Evolutionary conservation across 2,797 vertebrate species (phyloP).

Genomic region (Taenioides sp.): DNA sequence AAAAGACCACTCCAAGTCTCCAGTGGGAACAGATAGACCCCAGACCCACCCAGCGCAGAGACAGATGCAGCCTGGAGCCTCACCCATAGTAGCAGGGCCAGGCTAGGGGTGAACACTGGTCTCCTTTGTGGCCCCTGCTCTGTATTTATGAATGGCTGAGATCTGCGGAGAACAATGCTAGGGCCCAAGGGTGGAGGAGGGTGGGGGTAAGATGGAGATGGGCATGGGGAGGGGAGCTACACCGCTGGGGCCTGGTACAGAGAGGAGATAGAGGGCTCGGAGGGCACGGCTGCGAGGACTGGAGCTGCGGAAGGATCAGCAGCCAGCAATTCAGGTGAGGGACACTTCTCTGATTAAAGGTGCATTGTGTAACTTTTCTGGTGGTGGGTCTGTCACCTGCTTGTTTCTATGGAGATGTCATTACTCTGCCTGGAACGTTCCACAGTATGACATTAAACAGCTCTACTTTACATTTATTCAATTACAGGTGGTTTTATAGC

Average conservation of each 20-base stretch:
- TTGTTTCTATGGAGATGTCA: too few relatives aligned
- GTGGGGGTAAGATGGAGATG: slow-evolving; percentile 57
- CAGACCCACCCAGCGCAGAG: slow-evolving; percentile 51
- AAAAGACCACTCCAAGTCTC: slow-evolving; percentile 41
- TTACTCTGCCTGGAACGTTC: too few relatives aligned
- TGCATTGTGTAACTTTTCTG: too few relatives aligned
- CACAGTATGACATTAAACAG: too few relatives aligned
- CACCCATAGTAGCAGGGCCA: slow-evolving; percentile 49
- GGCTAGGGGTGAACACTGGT: slow-evolving; percentile 73
- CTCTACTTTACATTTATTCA: too few relatives aligned
- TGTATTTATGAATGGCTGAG: slow-evolving; percentile 80
- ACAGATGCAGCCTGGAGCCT: slow-evolving; percentile 60
- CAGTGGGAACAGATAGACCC: slow-evolving; percentile 54
- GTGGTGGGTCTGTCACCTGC: too few relatives aligned
- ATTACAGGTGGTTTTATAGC: too few relatives aligned
- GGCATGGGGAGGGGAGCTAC: slow-evolving; percentile 50
- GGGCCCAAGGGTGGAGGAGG: slow-evolving; percentile 63
- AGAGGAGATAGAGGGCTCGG: slow-evolving; percentile 72
- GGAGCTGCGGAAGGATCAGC: slow-evolving; percentile 45
- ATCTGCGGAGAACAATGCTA: slow-evolving; percentile 77
- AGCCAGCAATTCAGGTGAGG: slow-evolving; percentile 61
- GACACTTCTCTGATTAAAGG: background rate
- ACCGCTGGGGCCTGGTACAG: slow-evolving; percentile 81
- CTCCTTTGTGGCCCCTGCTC: slow-evolving; percentile 60
- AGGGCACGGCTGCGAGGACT: slow-evolving; percentile 46